Evolutionary conservation across 2,113 vertebrate species (phyloP), one percentile per base, ranked within the genome.

Genomic region (Shinisaurus crocodilurus): DNA sequence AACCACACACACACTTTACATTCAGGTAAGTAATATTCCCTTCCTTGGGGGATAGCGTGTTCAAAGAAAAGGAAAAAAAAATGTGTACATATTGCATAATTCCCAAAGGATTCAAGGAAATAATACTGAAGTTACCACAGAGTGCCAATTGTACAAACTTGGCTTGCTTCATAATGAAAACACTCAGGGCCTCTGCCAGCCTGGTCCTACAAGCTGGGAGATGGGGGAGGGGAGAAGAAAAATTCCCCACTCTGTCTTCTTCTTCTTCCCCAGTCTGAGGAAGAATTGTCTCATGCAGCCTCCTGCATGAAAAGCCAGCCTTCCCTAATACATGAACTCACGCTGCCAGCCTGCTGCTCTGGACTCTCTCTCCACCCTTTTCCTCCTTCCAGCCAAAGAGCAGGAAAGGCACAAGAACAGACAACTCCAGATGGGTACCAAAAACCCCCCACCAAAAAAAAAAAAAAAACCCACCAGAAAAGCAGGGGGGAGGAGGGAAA

Each of bases 301-400:
- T 84, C 70, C 45, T n/a, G 85, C 88, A 90, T 92, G 86, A 92
- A 93, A 95, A 89, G 80, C 65, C 34, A 85, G 92, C 91, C 84
- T 54, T 95, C n/a, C 94, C 92, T 90, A 69, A 88, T 8, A 45
- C 70, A 77, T 75, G 82, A 89, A 88, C 43, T 90, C 82, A 54
- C 67, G 6, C 45, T 91, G 90, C 79, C 90, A 93, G 91, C 91
- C 82, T 43, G 76, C 89, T 87, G 40, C 90, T 92, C 92, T 70
- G 74, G 74, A 74, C 77, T 86, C 77, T 83, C 50, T 85, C 90
- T 43, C 92, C 90, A 92, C 77, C 57, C 85, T 86, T 77, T 90
- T 88, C 91, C 87, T 75, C 92, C 87, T 40, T 92, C 48, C 34
- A 85, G 92, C 85, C 95, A 94, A 90, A 72, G 65, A 93, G 8